Evolutionary conservation across 2,113 vertebrate species (phyloP), one percentile per base, ranked within the genome.

Genomic region (Emydura subglobosa): DNA sequence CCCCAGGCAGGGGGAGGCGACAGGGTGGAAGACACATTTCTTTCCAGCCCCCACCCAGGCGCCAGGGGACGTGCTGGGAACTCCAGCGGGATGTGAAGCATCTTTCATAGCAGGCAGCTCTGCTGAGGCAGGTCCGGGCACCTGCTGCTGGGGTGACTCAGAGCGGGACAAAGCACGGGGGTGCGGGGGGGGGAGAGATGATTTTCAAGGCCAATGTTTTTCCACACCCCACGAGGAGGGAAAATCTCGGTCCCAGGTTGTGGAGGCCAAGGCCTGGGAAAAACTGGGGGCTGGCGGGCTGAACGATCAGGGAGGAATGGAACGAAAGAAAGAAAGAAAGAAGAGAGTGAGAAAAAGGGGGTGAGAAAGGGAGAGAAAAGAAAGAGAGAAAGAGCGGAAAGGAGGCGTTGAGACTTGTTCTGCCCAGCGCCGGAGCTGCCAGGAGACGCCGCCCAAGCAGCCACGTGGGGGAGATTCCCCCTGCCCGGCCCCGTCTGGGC

Each of bases 101-200:
- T 72, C 29, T 65, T 65, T 34, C 59, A 7, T 14, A 34, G 59
- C 59, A 34, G 14, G 31, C 59, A 10, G 59, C 27, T 29, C 12
- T 16, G 59, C 6, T 2, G 11, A 74, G 68, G 29, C 31, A 27
- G 27, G 25, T 19, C 42, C 1, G 44, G 83, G 57, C 10, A 27
- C 19, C 27, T 6, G 59, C 72, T 61, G 21, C 88, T 86, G 94
- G 78, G 96, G 89, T 96, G 94, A 92, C 22, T 76, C 1, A 90
- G 96, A 97, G 80, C 31, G 25, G 19, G 59, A 19, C 93, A 93
- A 96, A 95, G 94, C n/a, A 44, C 1, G 93, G 85, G 89, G 94
- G 78, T 68, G 91, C 59, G 88, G 92, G 94, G 96, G 96, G 39
- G 19, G 96, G 95, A 39, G 19, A 1, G n/a, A 17, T 9, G 34